Conservation (phyloP, 2,888 invertebrate species). For the Liodrosophila aerea region DNA sequence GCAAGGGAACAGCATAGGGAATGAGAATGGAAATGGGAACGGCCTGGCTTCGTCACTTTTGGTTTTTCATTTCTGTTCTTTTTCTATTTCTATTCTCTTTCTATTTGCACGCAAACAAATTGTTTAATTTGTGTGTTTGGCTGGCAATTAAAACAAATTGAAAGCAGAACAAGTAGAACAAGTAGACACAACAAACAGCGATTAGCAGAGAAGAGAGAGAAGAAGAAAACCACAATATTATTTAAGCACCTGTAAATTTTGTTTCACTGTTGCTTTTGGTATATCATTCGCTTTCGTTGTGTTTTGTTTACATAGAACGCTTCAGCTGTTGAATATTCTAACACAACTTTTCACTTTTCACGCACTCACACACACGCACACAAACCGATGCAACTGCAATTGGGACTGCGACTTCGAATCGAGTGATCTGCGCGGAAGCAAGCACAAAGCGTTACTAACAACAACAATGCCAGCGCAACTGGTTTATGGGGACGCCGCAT, state of each 20-base stretch:
- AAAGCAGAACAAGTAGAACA: conserved; percentile 43
- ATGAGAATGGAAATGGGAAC: conserved; percentile 1
- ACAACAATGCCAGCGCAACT: conserved; percentile 60
- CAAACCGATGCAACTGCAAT: conserved; percentile 28
- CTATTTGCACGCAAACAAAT: conserved; percentile 47
- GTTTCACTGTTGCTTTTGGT: neutral
- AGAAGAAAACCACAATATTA: conserved; percentile 6
- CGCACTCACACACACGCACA: conserved; percentile 34
- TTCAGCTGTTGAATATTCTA: conserved; percentile 30
- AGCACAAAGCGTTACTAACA: conserved; percentile 67
- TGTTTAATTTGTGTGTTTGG: conserved; percentile 58
- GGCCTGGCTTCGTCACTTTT: conserved; percentile 33
- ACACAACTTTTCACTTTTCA: conserved; percentile 69
- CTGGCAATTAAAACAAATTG: conserved; percentile 61
- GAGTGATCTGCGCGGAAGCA: conserved; percentile 61
- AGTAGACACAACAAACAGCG: conserved; percentile 19
- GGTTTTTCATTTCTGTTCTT: conserved; percentile 17
- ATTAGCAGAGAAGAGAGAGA: neutral
- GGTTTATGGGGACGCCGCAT: conserved; percentile 46
- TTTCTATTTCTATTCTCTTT: too few species aligned
- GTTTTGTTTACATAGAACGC: conserved; percentile 14
- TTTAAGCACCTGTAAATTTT: conserved; percentile 48
- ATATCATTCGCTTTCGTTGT: conserved; percentile 5
- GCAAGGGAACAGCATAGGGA: conserved; percentile 27
- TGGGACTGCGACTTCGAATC: conserved; percentile 14